These are phyloP conservation scores for Sebastes elongatus DNA, from an alignment of 2,797 vertebrate species.

Conservation along the genomic window DNA sequence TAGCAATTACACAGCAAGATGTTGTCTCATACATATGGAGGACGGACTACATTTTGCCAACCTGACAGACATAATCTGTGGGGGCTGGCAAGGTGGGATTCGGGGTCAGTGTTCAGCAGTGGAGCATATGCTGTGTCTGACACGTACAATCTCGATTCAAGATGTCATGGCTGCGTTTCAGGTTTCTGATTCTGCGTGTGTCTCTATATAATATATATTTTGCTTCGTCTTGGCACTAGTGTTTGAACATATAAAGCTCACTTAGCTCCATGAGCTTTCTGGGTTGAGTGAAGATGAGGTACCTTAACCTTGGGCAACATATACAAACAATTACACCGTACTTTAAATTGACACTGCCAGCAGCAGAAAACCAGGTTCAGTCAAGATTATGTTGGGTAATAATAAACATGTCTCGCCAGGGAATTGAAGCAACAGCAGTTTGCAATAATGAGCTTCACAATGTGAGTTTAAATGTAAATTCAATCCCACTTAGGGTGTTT, in stretches of 20 bases:
- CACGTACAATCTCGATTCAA: slow-evolving; percentile 30
- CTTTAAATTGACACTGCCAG: slow-evolving; percentile 15
- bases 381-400: slow-evolving; percentile 12
- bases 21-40: slow-evolving; percentile 44
- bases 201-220: not conserved
- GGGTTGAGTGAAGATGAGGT: not conserved
- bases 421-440: not conserved
- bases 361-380: slow-evolving; percentile 7
- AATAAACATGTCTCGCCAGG: slow-evolving; percentile 19
- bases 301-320: not conserved
- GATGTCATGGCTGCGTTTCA: slow-evolving; percentile 22
- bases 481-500: not conserved
- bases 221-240: not conserved
- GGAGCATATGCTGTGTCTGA: slow-evolving; percentile 9
- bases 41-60: slow-evolving; percentile 7
- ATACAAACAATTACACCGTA: not conserved
- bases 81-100: slow-evolving; percentile 3
- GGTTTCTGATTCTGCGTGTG: slow-evolving; percentile 31
- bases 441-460: slow-evolving; percentile 7
- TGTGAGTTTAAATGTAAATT: not conserved
- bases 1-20: slow-evolving; percentile 47
- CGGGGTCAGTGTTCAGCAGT: slow-evolving; percentile 25
- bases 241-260: not conserved
- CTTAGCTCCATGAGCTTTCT: not conserved
- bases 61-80: slow-evolving; percentile 17